Evolutionary conservation across 2,797 vertebrate species (phyloP).

Genomic region (Neosalanx taihuensis): DNA sequence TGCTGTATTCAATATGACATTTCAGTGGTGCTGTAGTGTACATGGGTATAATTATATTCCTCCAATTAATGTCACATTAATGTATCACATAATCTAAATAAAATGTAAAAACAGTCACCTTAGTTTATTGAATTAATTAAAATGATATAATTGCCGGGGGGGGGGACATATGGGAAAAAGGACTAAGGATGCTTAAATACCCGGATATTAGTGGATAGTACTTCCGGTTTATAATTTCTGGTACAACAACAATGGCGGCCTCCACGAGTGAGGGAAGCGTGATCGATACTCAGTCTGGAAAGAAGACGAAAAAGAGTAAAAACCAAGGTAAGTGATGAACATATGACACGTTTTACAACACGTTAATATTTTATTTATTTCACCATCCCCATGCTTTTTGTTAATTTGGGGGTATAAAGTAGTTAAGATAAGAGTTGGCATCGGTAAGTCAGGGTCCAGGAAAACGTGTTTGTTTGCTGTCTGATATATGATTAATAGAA

Average conservation of each 20-base stretch:
- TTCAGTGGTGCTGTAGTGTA: not conserved
- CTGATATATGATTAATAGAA: no score
- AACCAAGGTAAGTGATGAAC: constrained; percentile 44
- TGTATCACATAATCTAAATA: no score
- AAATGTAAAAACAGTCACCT: no score
- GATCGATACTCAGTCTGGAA: constrained; percentile 42
- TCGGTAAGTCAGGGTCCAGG: no score
- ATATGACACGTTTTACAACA: not conserved
- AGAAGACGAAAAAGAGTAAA: constrained; percentile 49
- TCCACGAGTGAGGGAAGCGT: constrained; percentile 40
- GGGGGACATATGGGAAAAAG: no score
- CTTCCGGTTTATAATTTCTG: constrained; percentile 2
- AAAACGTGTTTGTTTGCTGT: no score
- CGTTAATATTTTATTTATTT: not conserved
- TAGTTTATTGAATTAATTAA: no score
- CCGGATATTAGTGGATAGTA: not conserved
- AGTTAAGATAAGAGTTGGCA: no score
- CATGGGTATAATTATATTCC: no score
- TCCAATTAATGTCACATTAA: no score
- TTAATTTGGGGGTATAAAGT: not conserved
- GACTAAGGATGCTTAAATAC: not conserved
- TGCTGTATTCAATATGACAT: no score
- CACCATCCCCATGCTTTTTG: not conserved
- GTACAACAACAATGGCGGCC: constrained; percentile 61
- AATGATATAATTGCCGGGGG: no score